Conservation (phyloP, 2,797 vertebrate species). For the Alosa sapidissima region DNA sequence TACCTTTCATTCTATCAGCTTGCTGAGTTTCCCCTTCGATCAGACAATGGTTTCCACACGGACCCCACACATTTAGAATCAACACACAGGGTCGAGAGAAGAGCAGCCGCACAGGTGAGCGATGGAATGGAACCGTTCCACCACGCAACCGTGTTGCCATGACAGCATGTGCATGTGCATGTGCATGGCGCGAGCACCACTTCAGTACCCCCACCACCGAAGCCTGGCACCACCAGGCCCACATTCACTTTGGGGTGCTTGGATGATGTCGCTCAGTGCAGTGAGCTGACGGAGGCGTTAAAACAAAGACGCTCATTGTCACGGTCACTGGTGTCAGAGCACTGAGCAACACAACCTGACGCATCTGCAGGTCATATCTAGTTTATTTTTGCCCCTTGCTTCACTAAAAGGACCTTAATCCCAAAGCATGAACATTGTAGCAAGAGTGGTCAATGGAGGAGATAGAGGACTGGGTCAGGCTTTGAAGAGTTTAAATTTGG, state of each 20-base stretch:
- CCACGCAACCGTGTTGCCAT: slow-evolving; percentile 22
- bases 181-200: not conserved
- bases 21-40: not conserved
- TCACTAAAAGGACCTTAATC: not conserved
- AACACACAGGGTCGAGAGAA: slow-evolving; percentile 9
- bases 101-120: slow-evolving; percentile 12
- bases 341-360: not conserved
- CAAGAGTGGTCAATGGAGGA: not conserved
- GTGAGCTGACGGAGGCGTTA: not conserved
- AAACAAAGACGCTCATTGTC: not conserved
- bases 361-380: not conserved
- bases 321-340: not conserved
- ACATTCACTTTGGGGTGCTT: not conserved
- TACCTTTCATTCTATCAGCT: slow-evolving; percentile 5
- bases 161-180: not conserved
- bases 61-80: not conserved
- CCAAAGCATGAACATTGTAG: not conserved
- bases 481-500: not conserved
- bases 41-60: not conserved
- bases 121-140: not conserved
- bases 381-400: not conserved
- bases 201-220: not conserved
- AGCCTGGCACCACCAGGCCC: not conserved
- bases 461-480: not conserved
- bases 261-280: not conserved